Evolutionary conservation across 1,140 invertebrate species (phyloP), one percentile per base, ranked within the genome.

Genomic region (Heliothis subflexa): DNA sequence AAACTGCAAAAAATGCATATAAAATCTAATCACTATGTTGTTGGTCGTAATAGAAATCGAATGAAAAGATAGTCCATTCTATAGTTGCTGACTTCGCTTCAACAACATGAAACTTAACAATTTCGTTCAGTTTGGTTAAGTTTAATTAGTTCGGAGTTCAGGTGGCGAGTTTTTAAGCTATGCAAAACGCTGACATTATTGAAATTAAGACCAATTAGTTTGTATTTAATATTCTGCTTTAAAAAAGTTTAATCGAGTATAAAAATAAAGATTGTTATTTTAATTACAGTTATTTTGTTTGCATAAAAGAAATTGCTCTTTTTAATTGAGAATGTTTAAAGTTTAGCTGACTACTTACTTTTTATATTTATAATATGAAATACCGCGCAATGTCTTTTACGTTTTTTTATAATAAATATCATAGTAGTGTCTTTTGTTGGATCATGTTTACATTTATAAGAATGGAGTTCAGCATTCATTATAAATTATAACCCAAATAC

Each of bases 141-240:
- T 74, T 74, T 61, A 74, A 74, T 74, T 74, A 74, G 71, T 74
- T 33, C 14, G 3, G 2, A 74, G 40, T 74, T 49, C 71, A 74
- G 71, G 71, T 74, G 71, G 55, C 16, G 40, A 74, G 71, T 74
- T 74, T 73, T 74, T 61, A 74, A 74, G 71, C 71, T 55, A 74
- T 74, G 54, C 71, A 74, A 74, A 59, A 47, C 49, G 55, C 55
- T 74, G 40, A 74, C 55, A 18, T 54, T 74, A 74, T 74, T 49
- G 55, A 74, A 74, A 74, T 18, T 74, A 52, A 49, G 14, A 70
- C 18, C 66, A 52, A 50, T 70, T 70, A 70, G 47, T 28, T 70
- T 50, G 3, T 50, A 28, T 70, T 50, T 12, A 21, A 50, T 52
- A 28, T 70, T 49, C 45, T 9, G 21, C 45, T 70, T 70, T 52